Base-by-base conservation (phyloP, 2,797 vertebrate genomes). In the Triplophysa bombifrons region DNA sequence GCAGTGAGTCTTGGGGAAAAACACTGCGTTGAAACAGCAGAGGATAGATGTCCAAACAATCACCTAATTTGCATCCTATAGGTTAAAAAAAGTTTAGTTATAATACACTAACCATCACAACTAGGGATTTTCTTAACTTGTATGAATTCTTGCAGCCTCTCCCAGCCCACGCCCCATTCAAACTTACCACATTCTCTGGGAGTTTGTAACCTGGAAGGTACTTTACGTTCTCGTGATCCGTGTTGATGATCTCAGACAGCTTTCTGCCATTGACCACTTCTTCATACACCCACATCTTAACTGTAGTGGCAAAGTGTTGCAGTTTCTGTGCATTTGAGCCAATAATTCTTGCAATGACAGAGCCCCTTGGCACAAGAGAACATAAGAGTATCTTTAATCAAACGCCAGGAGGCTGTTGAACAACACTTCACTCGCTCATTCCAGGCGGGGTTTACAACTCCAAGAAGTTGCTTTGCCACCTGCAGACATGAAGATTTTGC, bases 221-320 rank as follows among this genome's bases (percentile, higher is more conserved):
- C 82, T 97, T 98, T 46, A 97, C 86, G 70, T 98, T 98, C 86
- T 98, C 96, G 1, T 98, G 96, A 30, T 98, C 95, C 0, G 87
- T 94, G 89, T 97, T 98, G 88, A 97, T 97, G 85, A 97, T 96
- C 80, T 98, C 96, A 2, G 95, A 95, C 83, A 98, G 90, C 86
- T 96, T 98, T 84, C 92, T 94, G 61, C 95, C 96, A 27, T 95
- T 89, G 80, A 98, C 63, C 0, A 89, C 92, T 88, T 98, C 96
- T 86, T 98, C 96, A 53, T 92, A 97, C 78, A 97, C 96, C 96
- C 96, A 97, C 96, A 98, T 97, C 80, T 95, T 96, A 84, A 98
- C 96, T 0, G 92, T 95, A 79, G 93, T 89, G 81, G 94, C 93
- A 82, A 98, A 97, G 74, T 89, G 93, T 72, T 94, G 89, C 81